Percentiles rank a stretch among this genome's conserved stretches.
phyloP scores from a whole-genome alignment of 2,888 invertebrate genomes.

The Polymixis lichenea region DNA sequence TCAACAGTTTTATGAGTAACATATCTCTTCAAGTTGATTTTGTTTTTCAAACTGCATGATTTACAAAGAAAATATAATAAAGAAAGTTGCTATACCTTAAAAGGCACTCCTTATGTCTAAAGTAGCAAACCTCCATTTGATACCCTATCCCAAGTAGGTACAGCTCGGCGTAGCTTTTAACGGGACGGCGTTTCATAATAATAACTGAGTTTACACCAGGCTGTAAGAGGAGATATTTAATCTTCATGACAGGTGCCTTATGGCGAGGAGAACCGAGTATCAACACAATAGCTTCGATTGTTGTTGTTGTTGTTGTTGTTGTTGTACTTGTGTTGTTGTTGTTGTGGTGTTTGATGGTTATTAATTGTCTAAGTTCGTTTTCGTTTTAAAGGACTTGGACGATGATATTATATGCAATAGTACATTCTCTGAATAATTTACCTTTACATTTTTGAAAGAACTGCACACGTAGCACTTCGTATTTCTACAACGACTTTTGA shows the following conservation, averaged over 20 bases:
- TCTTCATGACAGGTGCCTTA: conserved; percentile 58
- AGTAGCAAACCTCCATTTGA: conserved; percentile 15
- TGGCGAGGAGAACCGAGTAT: conserved; percentile 24
- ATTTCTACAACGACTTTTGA: no score
- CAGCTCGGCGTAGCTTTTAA: conserved; percentile 31
- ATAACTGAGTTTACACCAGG: conserved; percentile 32
- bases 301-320: no score
- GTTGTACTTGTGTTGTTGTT: no score
- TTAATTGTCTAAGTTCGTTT: conserved; percentile 28
- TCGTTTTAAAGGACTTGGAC: conserved; percentile 8
- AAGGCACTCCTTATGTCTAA: conserved; percentile 13
- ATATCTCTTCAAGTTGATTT: neutral
- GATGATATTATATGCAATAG: no score
- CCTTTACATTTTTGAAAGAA: no score
- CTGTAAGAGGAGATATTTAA: conserved; percentile 53
- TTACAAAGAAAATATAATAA: neutral
- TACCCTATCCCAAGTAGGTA: conserved; percentile 33
- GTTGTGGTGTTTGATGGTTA: no score
- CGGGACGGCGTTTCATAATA: conserved; percentile 31
- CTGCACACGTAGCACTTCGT: no score
- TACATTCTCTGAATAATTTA: no score
- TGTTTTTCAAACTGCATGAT: neutral
- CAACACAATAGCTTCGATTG: conserved; percentile 59
- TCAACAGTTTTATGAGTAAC: neutral
- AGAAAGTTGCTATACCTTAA: neutral